Percentiles rank a stretch among this genome's conserved stretches.
These are phyloP conservation scores for Drosophila truncata DNA, from an alignment of 1,140 invertebrate species.

Conservation along the genomic window DNA sequence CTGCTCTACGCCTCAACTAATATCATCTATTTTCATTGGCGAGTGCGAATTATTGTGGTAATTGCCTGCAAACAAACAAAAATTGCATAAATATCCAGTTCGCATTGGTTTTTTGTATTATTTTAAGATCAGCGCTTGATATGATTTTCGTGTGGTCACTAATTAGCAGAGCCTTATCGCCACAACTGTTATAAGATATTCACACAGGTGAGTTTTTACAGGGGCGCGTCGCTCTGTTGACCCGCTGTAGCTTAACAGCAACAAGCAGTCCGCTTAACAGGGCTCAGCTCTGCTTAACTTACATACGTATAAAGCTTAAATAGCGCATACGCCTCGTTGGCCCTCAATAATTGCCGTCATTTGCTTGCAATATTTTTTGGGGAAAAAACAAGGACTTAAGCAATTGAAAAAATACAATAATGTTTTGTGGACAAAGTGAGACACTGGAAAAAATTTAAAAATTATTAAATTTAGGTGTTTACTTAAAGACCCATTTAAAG, in stretches of 20 bases:
- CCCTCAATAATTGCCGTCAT: slow-evolving; percentile 21
- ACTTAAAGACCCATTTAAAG: background rate
- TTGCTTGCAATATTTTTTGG: slow-evolving; percentile 35
- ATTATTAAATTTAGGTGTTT: too few species aligned
- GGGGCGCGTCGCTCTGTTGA: background rate
- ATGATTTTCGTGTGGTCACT: slow-evolving; percentile 29
- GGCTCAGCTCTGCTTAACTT: slow-evolving; percentile 1
- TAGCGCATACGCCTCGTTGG: slow-evolving; percentile 23
- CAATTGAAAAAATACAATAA: slow-evolving; percentile 10
- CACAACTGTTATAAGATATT: background rate
- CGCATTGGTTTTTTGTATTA: slow-evolving; percentile 14
- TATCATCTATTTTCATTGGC: slow-evolving; percentile 25
- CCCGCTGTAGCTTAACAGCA: slow-evolving; percentile 15
- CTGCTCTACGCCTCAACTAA: slow-evolving; percentile 5
- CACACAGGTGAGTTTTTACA: background rate
- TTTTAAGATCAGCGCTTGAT: slow-evolving; percentile 13
- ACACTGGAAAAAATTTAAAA: background rate
- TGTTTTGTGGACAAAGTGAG: background rate
- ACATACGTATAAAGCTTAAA: slow-evolving; percentile 24
- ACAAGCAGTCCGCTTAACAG: slow-evolving; percentile 39
- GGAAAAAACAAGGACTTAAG: slow-evolving; percentile 1
- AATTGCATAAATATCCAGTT: slow-evolving; percentile 43
- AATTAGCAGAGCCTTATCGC: slow-evolving; percentile 16
- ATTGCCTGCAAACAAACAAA: slow-evolving; percentile 29
- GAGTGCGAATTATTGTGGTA: slow-evolving; percentile 31